phyloP scores from a whole-genome alignment of 2,888 invertebrate species.

The Aplocera efformata region DNA sequence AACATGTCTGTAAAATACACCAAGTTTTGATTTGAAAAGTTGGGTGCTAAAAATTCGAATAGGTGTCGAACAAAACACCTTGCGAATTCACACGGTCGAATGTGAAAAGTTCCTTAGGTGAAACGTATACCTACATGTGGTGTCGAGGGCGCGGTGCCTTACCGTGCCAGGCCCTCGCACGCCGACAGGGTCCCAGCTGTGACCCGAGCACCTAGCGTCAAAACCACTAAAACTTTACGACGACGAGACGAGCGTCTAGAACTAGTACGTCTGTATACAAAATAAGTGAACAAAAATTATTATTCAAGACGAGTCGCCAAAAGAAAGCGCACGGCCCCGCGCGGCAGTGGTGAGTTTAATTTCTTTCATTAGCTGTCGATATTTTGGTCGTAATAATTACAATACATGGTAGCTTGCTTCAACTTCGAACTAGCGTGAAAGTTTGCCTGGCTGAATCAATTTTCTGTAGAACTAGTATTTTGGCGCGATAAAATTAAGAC shows the following conservation, averaged over 20 bases:
- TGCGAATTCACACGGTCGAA: constrained; percentile 22
- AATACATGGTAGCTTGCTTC: too few relatives aligned
- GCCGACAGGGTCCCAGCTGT: constrained; percentile 66
- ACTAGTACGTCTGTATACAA: constrained; percentile 33
- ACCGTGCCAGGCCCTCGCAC: constrained; percentile 68
- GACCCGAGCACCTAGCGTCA: constrained; percentile 69
- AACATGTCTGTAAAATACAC: too few relatives aligned
- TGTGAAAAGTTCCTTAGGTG: constrained; percentile 56
- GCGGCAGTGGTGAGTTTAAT: constrained; percentile 50
- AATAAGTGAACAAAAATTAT: constrained; percentile 30
- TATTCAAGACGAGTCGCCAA: constrained; percentile 50
- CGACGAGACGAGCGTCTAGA: constrained; percentile 43
- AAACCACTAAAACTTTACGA: constrained; percentile 68
- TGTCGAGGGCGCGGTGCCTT: constrained; percentile 69
- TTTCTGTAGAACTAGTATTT: too few relatives aligned
- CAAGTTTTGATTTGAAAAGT: constrained; percentile 7
- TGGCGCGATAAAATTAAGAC: too few relatives aligned
- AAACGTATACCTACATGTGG: constrained; percentile 61
- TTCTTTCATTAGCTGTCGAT: too few relatives aligned
- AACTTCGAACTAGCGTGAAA: too few relatives aligned
- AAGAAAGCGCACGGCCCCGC: constrained; percentile 33
- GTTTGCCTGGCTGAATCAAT: too few relatives aligned
- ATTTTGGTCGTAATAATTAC: too few relatives aligned
- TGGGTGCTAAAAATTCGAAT: constrained; percentile 8
- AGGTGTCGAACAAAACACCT: constrained; percentile 5